Conservation (phyloP, 1,140 invertebrate species). For the Ceratina australensis region DNA sequence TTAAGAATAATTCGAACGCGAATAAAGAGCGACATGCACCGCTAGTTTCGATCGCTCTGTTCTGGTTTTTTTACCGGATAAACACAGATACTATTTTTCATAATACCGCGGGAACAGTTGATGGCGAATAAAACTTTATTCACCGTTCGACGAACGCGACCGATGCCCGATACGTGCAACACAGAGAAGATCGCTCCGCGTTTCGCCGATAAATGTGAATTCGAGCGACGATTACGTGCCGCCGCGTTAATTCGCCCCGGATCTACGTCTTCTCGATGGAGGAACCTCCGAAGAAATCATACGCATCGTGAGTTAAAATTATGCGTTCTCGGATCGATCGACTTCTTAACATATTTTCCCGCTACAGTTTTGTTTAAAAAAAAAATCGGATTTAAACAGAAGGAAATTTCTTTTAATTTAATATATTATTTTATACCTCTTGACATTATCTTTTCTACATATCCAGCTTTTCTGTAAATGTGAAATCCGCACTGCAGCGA, state of each 20-base stretch:
- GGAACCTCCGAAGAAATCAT: background rate
- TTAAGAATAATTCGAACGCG: background rate
- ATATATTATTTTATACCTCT: too few species aligned
- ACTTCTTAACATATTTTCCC: too few species aligned
- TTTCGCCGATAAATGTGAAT: conserved; percentile 39
- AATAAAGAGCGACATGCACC: background rate
- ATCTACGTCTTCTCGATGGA: conserved; percentile 11
- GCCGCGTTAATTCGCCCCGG: conserved; percentile 20
- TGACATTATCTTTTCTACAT: too few species aligned
- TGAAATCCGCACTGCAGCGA: too few species aligned
- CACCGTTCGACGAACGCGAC: background rate
- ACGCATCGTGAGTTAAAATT: conserved; percentile 18
- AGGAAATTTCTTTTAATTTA: too few species aligned
- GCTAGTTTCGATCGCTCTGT: background rate
- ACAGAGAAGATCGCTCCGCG: background rate
- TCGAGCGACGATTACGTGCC: conserved; percentile 38
- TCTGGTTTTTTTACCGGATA: background rate
- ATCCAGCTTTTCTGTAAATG: too few species aligned
- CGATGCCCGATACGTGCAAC: background rate
- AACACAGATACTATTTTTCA: conserved; percentile 24
- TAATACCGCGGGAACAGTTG: conserved; percentile 22
- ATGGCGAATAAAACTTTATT: conserved; percentile 38
- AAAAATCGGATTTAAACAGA: too few species aligned
- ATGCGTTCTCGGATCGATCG: background rate
- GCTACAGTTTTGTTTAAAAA: too few species aligned